Evolutionary conservation across 2,797 vertebrate species (phyloP).

Genomic region (Anguilla anguilla): DNA sequence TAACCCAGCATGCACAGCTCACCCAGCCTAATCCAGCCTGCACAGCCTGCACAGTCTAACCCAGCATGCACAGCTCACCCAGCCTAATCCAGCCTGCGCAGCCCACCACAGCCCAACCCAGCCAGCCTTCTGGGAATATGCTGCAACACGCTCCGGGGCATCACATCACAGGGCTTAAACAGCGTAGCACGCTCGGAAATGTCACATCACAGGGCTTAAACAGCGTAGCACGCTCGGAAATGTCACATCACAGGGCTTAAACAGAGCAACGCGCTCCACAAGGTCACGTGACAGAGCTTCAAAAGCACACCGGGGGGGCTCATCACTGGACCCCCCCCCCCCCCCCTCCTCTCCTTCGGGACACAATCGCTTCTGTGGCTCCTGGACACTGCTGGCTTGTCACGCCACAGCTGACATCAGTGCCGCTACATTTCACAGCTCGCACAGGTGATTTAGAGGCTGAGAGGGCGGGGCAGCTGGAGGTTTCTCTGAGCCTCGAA

Average conservation of each 20-base stretch:
- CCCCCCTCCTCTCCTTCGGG: background rate
- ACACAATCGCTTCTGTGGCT: conserved; percentile 6
- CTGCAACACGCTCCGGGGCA: background rate
- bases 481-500: conserved; percentile 22
- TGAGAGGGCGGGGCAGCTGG: background rate
- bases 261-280: too few relatives aligned
- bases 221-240: background rate
- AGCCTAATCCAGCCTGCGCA: too few relatives aligned
- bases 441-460: conserved; percentile 29
- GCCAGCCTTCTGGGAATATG: background rate
- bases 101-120: background rate
- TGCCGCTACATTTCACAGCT: conserved; percentile 24
- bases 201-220: conserved; percentile 6
- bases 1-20: too few relatives aligned
- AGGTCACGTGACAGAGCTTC: background rate
- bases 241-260: background rate
- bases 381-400: conserved; percentile 11
- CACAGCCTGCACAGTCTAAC: too few relatives aligned
- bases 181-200: background rate
- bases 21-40: too few relatives aligned
- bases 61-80: too few relatives aligned
- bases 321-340: background rate
- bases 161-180: conserved; percentile 21
- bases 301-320: background rate
- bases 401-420: conserved; percentile 24